A percentile compares a stretch with the other conserved stretches of the same genome.
Conservation (phyloP, 2,113 vertebrate genomes). For the Struthidea cinerea region DNA sequence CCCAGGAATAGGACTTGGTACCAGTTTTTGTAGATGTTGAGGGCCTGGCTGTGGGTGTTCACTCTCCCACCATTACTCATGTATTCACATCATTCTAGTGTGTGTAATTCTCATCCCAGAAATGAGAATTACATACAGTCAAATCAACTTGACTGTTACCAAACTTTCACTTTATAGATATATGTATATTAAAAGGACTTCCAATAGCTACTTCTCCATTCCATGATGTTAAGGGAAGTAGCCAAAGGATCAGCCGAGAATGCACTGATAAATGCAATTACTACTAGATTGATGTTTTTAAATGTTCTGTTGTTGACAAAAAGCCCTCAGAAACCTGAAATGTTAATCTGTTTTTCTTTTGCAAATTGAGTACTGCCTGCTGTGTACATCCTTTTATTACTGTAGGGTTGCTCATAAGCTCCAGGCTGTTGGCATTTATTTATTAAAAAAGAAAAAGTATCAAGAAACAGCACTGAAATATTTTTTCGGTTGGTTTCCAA, state of each 20-base stretch:
- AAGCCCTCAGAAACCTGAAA: constrained; percentile 65
- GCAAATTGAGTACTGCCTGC: constrained; percentile 63
- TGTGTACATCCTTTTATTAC: constrained; percentile 59
- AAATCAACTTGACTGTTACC: neutral
- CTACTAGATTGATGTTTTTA: constrained; percentile 54
- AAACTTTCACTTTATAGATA: neutral
- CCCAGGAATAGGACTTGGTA: neutral
- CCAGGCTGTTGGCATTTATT: constrained; percentile 54
- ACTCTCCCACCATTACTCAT: neutral
- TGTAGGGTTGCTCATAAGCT: constrained; percentile 46
- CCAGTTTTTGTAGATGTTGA: neutral
- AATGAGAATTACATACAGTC: neutral
- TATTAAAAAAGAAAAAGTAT: constrained; percentile 44
- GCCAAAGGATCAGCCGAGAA: constrained; percentile 10
- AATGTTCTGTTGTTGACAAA: constrained; percentile 61
- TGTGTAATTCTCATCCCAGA: neutral
- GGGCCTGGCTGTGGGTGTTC: neutral
- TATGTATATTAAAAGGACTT: neutral
- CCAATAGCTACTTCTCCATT: neutral
- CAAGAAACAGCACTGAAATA: constrained; percentile 23
- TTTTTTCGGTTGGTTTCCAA: constrained; percentile 35
- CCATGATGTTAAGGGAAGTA: neutral
- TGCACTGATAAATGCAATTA: constrained; percentile 58
- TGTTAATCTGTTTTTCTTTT: constrained; percentile 65
- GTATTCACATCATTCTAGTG: neutral